These are phyloP conservation scores for Rutilus rutilus DNA, from an alignment of 2,113 vertebrate genomes.

Conservation along the genomic window DNA sequence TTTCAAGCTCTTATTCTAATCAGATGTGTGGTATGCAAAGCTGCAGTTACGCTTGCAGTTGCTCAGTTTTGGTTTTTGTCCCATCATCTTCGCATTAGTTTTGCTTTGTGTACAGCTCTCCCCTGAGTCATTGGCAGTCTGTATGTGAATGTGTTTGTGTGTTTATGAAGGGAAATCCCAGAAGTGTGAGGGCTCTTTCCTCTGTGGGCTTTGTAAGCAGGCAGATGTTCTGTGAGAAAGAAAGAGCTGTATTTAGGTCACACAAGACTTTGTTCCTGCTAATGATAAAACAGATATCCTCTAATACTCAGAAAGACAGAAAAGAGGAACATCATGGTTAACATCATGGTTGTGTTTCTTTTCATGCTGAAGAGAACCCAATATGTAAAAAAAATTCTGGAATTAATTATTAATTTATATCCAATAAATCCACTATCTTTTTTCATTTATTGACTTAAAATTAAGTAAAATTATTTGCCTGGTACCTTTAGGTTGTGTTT, in stretches of 20 bases:
- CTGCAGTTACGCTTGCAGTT: no score
- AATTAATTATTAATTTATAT: neutral
- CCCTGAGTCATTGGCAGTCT: neutral
- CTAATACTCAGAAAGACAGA: neutral
- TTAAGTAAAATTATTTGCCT: no score
- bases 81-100: neutral
- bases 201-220: neutral
- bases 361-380: neutral
- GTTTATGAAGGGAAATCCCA: slow-evolving; percentile 30
- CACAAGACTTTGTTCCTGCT: neutral
- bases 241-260: slow-evolving; percentile 18
- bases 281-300: neutral
- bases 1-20: no score
- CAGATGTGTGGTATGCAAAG: no score
- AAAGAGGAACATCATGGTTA: neutral
- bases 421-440: no score
- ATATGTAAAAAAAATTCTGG: neutral
- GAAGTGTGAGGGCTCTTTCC: neutral
- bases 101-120: slow-evolving; percentile 1
- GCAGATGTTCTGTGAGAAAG: slow-evolving; percentile 28
- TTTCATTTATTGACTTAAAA: no score
- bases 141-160: slow-evolving; percentile 3
- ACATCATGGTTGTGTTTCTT: neutral
- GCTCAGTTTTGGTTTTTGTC: neutral
- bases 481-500: neutral